These are phyloP conservation scores for Helicoverpa assulta DNA, from an alignment of 2,888 invertebrate species.

Conservation along the genomic window DNA sequence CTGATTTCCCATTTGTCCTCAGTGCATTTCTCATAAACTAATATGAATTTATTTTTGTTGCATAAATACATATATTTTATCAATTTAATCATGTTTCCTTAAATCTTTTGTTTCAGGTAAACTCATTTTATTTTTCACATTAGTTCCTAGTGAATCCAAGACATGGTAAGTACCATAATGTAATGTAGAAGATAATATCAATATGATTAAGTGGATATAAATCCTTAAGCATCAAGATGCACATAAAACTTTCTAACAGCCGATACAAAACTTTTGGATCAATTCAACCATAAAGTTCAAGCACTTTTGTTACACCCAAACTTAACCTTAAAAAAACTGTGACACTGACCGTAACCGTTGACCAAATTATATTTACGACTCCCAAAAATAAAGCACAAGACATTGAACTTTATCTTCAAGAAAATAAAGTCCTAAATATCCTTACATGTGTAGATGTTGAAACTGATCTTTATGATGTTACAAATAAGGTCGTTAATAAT, in stretches of 20 bases:
- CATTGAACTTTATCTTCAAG: conserved; percentile 15
- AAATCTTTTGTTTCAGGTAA: conserved; percentile 59
- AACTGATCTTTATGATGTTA: conserved; percentile 59
- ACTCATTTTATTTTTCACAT: conserved; percentile 9
- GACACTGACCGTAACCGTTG: conserved; percentile 67
- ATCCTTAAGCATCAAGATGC: conserved; percentile 18
- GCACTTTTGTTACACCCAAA: conserved; percentile 68
- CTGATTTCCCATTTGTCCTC: no score
- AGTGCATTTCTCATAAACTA: no score
- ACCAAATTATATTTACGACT: conserved; percentile 50
- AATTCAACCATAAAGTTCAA: conserved; percentile 82
- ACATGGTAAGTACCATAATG: conserved; percentile 37
- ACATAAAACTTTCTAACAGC: conserved; percentile 48
- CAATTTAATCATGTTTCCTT: conserved; percentile 3
- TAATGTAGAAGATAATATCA: background rate
- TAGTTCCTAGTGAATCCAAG: background rate
- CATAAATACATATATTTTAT: no score
- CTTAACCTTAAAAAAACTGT: conserved; percentile 76
- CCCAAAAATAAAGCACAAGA: conserved; percentile 5
- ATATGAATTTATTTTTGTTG: no score
- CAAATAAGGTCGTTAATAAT: conserved; percentile 43
- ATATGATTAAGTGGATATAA: conserved; percentile 7
- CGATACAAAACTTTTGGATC: conserved; percentile 60
- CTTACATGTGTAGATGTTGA: conserved; percentile 21
- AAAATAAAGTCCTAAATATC: conserved; percentile 15